These are phyloP conservation scores for Perccottus glenii DNA, from an alignment of 2,113 vertebrate genomes.

Conservation along the genomic window DNA sequence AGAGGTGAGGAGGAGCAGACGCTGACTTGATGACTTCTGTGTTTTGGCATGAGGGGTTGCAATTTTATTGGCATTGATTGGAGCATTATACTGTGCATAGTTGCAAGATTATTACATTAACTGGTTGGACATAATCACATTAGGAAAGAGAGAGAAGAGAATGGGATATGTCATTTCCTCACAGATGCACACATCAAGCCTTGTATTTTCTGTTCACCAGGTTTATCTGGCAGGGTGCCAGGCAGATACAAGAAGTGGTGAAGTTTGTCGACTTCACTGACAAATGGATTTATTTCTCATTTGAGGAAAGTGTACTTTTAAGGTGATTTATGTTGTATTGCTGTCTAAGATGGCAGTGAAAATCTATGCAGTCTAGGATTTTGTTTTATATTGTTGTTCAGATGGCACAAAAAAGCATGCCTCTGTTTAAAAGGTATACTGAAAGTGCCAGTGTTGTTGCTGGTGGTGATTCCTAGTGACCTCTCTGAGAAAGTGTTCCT, in stretches of 20 bases:
- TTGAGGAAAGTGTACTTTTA: constrained; percentile 48
- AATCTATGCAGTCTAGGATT: constrained; percentile 39
- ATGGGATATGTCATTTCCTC: constrained; percentile 67
- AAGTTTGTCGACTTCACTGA: constrained; percentile 72
- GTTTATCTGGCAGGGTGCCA: constrained; percentile 62
- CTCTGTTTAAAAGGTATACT: constrained; percentile 52
- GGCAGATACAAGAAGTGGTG: constrained; percentile 39
- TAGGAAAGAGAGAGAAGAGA: constrained; percentile 65
- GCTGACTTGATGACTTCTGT: constrained; percentile 59
- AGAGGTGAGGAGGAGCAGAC: constrained; percentile 41
- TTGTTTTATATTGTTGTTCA: constrained; percentile 44
- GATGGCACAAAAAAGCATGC: constrained; percentile 26
- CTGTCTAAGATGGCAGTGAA: constrained; percentile 46
- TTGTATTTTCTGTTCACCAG: constrained; percentile 38
- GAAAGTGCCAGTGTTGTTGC: constrained; percentile 11
- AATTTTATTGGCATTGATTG: constrained; percentile 77
- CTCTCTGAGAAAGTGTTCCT: constrained; percentile 17
- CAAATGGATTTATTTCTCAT: constrained; percentile 65
- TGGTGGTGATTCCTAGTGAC: constrained; percentile 19
- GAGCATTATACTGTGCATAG: constrained; percentile 69
- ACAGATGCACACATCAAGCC: constrained; percentile 64
- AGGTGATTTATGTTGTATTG: constrained; percentile 71
- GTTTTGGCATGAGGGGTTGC: constrained; percentile 40
- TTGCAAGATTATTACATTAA: constrained; percentile 77
- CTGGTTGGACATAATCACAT: constrained; percentile 72